These are phyloP conservation scores for Magallana nippona DNA, from an alignment of 2,888 invertebrate genomes.

Conservation along the genomic window DNA sequence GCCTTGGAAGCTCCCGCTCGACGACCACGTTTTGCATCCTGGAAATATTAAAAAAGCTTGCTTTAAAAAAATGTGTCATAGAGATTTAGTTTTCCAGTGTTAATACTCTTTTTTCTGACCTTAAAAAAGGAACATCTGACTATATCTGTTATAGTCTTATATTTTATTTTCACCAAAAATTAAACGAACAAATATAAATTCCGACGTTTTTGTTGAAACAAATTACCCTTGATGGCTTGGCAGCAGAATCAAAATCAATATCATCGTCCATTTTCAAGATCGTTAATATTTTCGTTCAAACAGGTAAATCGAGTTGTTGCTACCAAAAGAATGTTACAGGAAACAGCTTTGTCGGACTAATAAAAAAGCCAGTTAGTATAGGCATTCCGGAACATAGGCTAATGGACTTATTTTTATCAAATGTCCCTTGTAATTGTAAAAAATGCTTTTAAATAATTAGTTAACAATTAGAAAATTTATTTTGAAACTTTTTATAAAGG, in stretches of 20 bases:
- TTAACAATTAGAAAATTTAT: too few species aligned
- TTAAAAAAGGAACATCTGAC: too few species aligned
- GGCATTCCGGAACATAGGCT: too few species aligned
- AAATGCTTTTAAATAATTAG: too few species aligned
- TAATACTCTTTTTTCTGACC: too few species aligned
- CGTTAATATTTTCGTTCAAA: neutral
- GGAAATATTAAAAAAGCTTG: neutral
- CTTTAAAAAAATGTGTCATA: neutral
- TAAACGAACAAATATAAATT: too few species aligned
- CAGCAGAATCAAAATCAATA: slow-evolving; percentile 42
- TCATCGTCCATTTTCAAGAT: slow-evolving; percentile 42
- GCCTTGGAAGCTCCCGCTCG: slow-evolving; percentile 55
- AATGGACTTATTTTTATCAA: too few species aligned
- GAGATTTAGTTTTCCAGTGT: too few species aligned
- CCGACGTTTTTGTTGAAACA: neutral
- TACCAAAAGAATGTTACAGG: slow-evolving; percentile 10
- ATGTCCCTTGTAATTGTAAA: too few species aligned
- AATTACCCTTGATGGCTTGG: slow-evolving; percentile 38
- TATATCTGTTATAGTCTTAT: too few species aligned
- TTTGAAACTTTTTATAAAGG: too few species aligned
- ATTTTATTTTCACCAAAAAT: too few species aligned
- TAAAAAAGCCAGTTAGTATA: neutral
- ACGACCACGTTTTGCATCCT: slow-evolving; percentile 65
- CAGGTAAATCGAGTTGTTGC: neutral
- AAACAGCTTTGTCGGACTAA: neutral